Base-by-base conservation (phyloP, 2,113 vertebrate genomes). In the Tetraodon nigroviridis region DNA sequence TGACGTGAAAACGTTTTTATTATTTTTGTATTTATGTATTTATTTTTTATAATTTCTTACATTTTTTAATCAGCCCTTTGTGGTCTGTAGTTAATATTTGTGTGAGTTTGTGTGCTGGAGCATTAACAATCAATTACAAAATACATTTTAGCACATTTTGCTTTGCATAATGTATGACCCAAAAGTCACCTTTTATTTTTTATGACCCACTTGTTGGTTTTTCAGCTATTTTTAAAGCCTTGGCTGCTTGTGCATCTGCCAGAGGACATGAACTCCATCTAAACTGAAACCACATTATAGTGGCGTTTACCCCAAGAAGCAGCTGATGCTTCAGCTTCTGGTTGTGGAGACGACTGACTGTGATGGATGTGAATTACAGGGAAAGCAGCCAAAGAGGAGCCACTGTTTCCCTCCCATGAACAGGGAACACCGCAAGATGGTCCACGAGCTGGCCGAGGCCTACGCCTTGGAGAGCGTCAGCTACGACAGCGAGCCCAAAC, bases 391-490 rank as follows among this genome's bases (percentile, higher is more conserved):
- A 7, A 98, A 94, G 86, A 92, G 92, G 80, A 97, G 92, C 84
- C 93, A 98, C 76, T 92, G 92, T 81, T 99, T 96, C 78, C 93
- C 93, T 7, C 94, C 96, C 15, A 98, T 99, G 97, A 99, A 97
- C 86, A 82, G 95, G 84, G 95, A 98, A 49, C 95, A 96, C 63
- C 92, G 96, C 22, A 92, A 92, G 73, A 88, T 97, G 82, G 92
- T 99, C 85, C 96, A 99, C 6, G 97, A 99, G 61, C 86, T 99
- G 69, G 93, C 95, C 47, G 95, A 99, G 66, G 90, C 90, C 18
- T 98, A 99, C 8, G 87, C 84, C 56, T 90, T 97, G 63, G 97
- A 98, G 73, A 98, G 95, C 19, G 85, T 95, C 86, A 98, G 95
- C 92, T 98, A 98, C 18, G 97, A 99, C 88, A 97, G 89, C 37